A percentile compares a stretch with the other conserved stretches of the same genome.
Conservation (phyloP, 2,888 invertebrate genomes). For the Copidosoma aretas region DNA sequence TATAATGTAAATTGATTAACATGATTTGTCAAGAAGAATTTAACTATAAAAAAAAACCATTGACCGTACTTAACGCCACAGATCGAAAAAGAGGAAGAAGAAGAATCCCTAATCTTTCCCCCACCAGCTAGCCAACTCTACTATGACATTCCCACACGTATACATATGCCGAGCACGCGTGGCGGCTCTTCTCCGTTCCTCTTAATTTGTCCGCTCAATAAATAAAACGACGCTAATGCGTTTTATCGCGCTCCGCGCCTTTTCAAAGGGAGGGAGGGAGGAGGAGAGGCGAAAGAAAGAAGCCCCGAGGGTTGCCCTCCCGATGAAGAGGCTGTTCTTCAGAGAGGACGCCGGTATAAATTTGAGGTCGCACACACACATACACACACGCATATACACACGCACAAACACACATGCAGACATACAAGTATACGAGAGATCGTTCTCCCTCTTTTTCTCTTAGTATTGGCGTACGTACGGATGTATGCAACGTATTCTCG, state of each 20-base stretch:
- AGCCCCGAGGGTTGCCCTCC: background rate
- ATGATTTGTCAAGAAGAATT: no score
- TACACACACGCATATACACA: slow-evolving; percentile 7
- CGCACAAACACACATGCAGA: slow-evolving; percentile 14
- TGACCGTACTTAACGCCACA: no score
- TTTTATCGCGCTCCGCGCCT: slow-evolving; percentile 49
- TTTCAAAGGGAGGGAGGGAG: no score
- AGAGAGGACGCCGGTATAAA: slow-evolving; percentile 15
- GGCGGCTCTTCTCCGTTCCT: background rate
- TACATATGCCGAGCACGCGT: slow-evolving; percentile 3
- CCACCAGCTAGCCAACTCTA: no score
- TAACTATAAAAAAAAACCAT: no score
- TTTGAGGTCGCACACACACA: slow-evolving; percentile 17
- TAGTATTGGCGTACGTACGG: background rate
- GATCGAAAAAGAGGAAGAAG: no score
- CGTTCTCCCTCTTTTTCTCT: no score
- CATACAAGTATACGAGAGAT: no score
- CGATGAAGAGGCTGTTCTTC: slow-evolving; percentile 15
- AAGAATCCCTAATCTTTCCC: no score
- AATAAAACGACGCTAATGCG: slow-evolving; percentile 56
- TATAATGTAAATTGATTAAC: no score
- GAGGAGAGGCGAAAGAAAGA: background rate
- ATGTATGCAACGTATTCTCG: slow-evolving; percentile 40
- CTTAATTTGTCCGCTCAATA: slow-evolving; percentile 45
- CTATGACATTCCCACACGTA: no score